A percentile compares a stretch with the other conserved stretches of the same genome.
phyloP scores from a whole-genome alignment of 2,113 vertebrate species.

The Phoxinus phoxinus region DNA sequence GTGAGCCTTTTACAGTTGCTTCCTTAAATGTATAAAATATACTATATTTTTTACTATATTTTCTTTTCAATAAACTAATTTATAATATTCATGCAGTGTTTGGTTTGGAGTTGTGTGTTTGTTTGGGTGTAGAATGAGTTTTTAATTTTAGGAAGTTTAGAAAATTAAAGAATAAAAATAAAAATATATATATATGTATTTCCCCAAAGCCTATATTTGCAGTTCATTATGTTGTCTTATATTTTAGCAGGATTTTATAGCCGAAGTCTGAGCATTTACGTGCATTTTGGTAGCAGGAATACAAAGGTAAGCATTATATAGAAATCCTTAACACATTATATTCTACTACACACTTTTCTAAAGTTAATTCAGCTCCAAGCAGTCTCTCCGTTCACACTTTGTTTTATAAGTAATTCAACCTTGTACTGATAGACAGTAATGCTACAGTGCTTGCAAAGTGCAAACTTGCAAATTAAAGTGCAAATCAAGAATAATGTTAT shows the following conservation, averaged over 20 bases:
- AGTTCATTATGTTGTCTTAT: neutral
- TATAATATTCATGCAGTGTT: conserved; percentile 1
- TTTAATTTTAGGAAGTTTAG: neutral
- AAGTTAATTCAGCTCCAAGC: neutral
- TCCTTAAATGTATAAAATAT: conserved; percentile 19
- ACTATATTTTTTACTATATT: neutral
- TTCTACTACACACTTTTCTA: no score
- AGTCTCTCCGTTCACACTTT: neutral
- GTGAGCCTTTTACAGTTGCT: neutral
- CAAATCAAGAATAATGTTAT: neutral
- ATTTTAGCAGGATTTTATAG: neutral
- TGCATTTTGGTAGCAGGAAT: neutral
- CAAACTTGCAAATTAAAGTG: neutral
- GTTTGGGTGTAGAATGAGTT: neutral
- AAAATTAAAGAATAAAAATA: neutral
- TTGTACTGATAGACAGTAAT: neutral
- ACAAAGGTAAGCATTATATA: neutral
- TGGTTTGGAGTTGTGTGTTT: neutral
- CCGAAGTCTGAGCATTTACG: neutral
- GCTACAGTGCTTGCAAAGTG: neutral
- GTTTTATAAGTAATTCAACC: neutral
- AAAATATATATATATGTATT: no score
- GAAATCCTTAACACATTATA: neutral
- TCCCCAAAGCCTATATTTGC: neutral
- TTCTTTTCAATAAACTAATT: conserved; percentile 50